These are phyloP conservation scores for Synergus umbraculus DNA, from an alignment of 2,888 invertebrate genomes.

Conservation along the genomic window DNA sequence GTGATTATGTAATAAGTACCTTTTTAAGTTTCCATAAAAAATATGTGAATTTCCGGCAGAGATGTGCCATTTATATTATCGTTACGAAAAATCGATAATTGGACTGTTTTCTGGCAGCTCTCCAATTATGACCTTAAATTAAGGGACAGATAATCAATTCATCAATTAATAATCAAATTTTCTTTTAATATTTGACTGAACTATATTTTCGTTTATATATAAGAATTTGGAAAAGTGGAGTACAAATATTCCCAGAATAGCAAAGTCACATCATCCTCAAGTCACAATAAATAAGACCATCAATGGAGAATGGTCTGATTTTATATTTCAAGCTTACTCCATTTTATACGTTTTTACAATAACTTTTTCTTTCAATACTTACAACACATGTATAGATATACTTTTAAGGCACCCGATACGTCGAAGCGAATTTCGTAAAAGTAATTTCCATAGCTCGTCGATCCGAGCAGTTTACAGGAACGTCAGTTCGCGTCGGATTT, in stretches of 20 bases:
- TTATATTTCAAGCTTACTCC: background rate
- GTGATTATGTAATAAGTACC: background rate
- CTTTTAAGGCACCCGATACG: background rate
- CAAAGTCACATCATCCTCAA: background rate
- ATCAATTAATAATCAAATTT: background rate
- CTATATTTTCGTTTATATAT: background rate
- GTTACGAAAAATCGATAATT: background rate
- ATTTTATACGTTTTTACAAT: slow-evolving; percentile 17
- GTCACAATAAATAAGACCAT: background rate
- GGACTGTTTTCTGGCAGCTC: background rate
- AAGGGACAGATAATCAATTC: background rate
- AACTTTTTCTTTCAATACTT: background rate
- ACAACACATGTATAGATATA: background rate
- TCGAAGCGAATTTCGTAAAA: background rate
- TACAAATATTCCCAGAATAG: too few species aligned
- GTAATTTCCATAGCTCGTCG: background rate
- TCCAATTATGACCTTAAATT: background rate
- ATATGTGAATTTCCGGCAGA: background rate
- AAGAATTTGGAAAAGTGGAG: background rate
- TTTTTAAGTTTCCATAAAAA: background rate
- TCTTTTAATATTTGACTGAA: background rate
- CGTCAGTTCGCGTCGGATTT: slow-evolving; percentile 10
- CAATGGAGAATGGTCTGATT: background rate
- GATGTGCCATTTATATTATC: background rate
- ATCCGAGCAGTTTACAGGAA: slow-evolving; percentile 16